phyloP scores from a whole-genome alignment of 2,113 vertebrate species.

The Phrynocephalus versicolor region DNA sequence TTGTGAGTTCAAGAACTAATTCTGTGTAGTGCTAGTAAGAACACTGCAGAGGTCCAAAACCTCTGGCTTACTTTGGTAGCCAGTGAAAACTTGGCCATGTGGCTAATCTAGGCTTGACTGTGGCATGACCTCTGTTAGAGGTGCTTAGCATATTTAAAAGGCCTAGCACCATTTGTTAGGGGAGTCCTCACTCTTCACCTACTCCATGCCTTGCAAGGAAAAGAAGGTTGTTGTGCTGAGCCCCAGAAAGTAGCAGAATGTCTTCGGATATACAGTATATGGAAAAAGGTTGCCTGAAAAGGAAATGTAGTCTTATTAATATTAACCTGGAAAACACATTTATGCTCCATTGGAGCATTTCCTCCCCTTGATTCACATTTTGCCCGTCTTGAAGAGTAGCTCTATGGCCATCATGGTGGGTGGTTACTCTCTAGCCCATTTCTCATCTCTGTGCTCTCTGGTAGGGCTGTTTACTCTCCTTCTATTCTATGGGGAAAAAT shows the following conservation, averaged over 20 bases:
- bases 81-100: neutral
- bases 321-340: too few relatives aligned
- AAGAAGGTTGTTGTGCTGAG: neutral
- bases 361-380: too few relatives aligned
- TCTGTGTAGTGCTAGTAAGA: neutral
- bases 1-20: neutral
- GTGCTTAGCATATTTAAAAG: neutral
- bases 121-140: neutral
- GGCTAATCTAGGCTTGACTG: neutral
- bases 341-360: too few relatives aligned
- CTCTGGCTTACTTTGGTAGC: neutral
- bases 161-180: neutral
- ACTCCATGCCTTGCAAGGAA: too few relatives aligned
- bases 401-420: too few relatives aligned
- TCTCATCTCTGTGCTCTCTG: too few relatives aligned
- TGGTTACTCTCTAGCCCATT: too few relatives aligned
- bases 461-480: too few relatives aligned
- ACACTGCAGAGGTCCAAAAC: neutral
- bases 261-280: neutral
- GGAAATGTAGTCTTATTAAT: too few relatives aligned
- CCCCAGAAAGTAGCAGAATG: neutral
- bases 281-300: too few relatives aligned
- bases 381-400: too few relatives aligned
- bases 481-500: too few relatives aligned
- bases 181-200: neutral